Base-by-base conservation (phyloP, 2,888 invertebrate species). In the Latrodectus hesperus region DNA sequence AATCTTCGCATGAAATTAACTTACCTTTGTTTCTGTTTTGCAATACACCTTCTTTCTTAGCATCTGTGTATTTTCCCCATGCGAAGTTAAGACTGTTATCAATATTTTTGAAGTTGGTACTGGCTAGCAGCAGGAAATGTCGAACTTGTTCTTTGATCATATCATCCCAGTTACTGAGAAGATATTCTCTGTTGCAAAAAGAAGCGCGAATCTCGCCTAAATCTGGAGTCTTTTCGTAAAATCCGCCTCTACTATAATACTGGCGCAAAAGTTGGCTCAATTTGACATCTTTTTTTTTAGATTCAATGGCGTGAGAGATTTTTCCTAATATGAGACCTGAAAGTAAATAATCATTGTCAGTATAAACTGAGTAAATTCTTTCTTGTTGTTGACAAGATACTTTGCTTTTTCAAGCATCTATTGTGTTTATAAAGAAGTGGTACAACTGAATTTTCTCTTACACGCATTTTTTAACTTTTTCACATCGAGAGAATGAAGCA, bases 261-360 rank as follows among this genome's bases (percentile, higher is more conserved):
- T 71, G 75, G 12, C 86, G 71, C 17, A 86, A 26, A 55, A 86
- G 76, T 52, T 81, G 81, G 26, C 81, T 81, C 49, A 86, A 60
- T 51, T 73, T 81, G 0, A 53, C 49, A 8, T 86, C 60, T n/a
- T 9, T 17, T 9, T 72, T 76, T 0, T 16, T 17, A 9, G 2
- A 14, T 22, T n/a, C 49, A 3, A 80, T 71, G 51, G 26, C 14
- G 11, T 70, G 3, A 3, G 17, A 38, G 26, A 86, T 22, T 71
- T 53, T 67, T 22, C 86, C 86, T 14, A 86, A 72, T 12, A 86
- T 81, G n/a, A 86, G 49, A 77, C 86, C 86, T 86, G 17, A 8
- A 72, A 16, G n/a, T 38, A 38, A 38, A 38, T 38, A 38, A 38
- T 38, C 38, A 38, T 6, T 1, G 2, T 38, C 5, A 38, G 38